phyloP scores from a whole-genome alignment of 2,797 vertebrate species.

The Syngnathus rostellatus region DNA sequence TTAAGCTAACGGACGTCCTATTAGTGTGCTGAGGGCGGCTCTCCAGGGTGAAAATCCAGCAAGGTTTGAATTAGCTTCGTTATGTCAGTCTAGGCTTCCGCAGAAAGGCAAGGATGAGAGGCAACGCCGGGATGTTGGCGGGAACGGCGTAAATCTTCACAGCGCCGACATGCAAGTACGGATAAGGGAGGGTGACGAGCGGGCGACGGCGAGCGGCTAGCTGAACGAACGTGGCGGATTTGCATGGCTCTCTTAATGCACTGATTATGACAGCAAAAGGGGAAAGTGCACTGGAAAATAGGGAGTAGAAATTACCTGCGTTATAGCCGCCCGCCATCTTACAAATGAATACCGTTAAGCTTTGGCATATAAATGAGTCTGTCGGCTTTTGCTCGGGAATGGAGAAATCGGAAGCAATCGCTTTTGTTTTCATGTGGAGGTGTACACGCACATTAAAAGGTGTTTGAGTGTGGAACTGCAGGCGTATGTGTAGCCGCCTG shows the following conservation, averaged over 20 bases:
- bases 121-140: constrained; percentile 65
- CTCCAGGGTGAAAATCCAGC: constrained; percentile 80
- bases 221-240: constrained; percentile 64
- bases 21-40: constrained; percentile 72
- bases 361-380: constrained; percentile 84
- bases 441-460: constrained; percentile 17
- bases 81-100: constrained; percentile 79
- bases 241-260: constrained; percentile 87
- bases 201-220: constrained; percentile 39
- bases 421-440: constrained; percentile 42
- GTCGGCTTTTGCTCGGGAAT: constrained; percentile 72
- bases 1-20: too few relatives aligned
- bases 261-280: constrained; percentile 88
- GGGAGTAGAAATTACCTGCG: constrained; percentile 83
- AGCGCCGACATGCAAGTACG: constrained; percentile 83
- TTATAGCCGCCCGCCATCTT: constrained; percentile 77
- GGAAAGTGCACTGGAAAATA: constrained; percentile 72
- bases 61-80: constrained; percentile 81
- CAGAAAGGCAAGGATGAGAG: constrained; percentile 36
- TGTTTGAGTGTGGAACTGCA: constrained; percentile 23
- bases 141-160: constrained; percentile 94
- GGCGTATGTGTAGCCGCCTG: constrained; percentile 60
- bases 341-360: constrained; percentile 82
- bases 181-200: constrained; percentile 57
- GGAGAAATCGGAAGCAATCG: constrained; percentile 63